Base-by-base conservation (phyloP, 37 sponge, comb jelly and placozoan genomes). In the Ianthella basta region DNA sequence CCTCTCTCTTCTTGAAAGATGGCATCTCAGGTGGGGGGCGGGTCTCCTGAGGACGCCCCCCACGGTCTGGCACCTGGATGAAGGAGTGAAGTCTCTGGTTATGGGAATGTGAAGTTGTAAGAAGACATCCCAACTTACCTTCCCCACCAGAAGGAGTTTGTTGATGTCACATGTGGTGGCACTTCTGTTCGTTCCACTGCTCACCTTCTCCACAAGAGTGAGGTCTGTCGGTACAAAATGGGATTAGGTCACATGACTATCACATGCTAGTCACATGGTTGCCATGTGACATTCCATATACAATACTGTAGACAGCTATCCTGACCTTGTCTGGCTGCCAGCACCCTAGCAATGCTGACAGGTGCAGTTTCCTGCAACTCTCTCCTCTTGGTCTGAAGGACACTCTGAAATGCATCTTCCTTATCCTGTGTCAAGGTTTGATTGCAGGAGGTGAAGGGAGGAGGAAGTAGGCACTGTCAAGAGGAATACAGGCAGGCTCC, bases 1-100 rank as follows among this genome's bases (percentile, higher is more conserved):
- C 95, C 0, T 86, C 81, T 55, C 97, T 73, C 78, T 83, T 81
- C 69, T 90, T 92, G 79, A 95, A 97, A 4, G 87, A 32, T 6
- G 97, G 97, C 96, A 97, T 97, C 57, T 97, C 95, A 14, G 93
- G 90, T 60, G 96, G 93, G 24, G 97, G 95, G 44, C 95, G 79
- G 56, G 95, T 95, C 92, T 97, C 97, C 56, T 57, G 55, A 27
- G 95, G 92, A n/a, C 97, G 59, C 27, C 97, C 97, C 5, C 97
- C 97, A 85, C 97, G 65, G 44, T 94, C 97, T 36, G 95, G 97
- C 5, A 96, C 95, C 87, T 78, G 21, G 29, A 63, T 63, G 29
- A 10, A 8, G 65, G 29, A 63, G 65, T 29, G 25, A 63, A 10
- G 25, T 12, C 65, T 3, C 4, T 3, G 30, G 65, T 29, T 8